These are phyloP conservation scores for Cichladusa arquata DNA, from an alignment of 2,113 vertebrate species.

Conservation along the genomic window DNA sequence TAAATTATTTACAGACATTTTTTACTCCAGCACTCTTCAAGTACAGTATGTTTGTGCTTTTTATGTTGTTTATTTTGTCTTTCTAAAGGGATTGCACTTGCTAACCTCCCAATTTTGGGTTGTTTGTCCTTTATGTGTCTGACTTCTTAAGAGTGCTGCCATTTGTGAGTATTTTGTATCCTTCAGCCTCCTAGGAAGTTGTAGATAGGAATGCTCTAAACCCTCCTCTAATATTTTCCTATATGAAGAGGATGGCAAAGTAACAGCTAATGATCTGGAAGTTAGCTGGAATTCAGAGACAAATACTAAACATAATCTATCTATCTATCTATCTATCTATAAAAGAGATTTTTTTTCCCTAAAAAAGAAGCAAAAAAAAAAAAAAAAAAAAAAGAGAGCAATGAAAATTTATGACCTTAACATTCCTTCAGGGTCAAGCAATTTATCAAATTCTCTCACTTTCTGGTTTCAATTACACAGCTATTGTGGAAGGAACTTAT, in stretches of 20 bases:
- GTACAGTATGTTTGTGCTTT: neutral
- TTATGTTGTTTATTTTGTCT: neutral
- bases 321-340: neutral
- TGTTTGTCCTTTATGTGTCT: neutral
- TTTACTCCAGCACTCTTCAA: constrained; percentile 16
- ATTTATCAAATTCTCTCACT: constrained; percentile 99
- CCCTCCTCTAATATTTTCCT: constrained; percentile 34
- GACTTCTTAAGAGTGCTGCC: neutral
- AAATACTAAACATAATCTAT: constrained; percentile 78
- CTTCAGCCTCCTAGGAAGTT: constrained; percentile 11
- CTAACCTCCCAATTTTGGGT: neutral
- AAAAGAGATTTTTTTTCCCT: constrained; percentile 27
- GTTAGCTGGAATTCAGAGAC: constrained; percentile 63
- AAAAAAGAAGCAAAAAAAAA: constrained; percentile 19
- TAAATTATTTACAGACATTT: constrained; percentile 1
- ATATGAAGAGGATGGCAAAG: neutral
- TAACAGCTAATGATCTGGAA: constrained; percentile 56
- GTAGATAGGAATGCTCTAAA: constrained; percentile 3
- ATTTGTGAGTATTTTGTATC: constrained; percentile 13
- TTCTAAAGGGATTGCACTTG: constrained; percentile 41
- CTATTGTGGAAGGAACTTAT: constrained; percentile 93
- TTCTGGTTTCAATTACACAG: constrained; percentile 99
- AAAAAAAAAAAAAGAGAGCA: constrained; percentile 77
- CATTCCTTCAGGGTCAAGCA: constrained; percentile 98
- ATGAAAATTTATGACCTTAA: constrained; percentile 96